Percentiles rank a stretch among this genome's conserved stretches.
These are phyloP conservation scores for Monochamus alternatus DNA, from an alignment of 2,888 invertebrate species.

Conservation along the genomic window DNA sequence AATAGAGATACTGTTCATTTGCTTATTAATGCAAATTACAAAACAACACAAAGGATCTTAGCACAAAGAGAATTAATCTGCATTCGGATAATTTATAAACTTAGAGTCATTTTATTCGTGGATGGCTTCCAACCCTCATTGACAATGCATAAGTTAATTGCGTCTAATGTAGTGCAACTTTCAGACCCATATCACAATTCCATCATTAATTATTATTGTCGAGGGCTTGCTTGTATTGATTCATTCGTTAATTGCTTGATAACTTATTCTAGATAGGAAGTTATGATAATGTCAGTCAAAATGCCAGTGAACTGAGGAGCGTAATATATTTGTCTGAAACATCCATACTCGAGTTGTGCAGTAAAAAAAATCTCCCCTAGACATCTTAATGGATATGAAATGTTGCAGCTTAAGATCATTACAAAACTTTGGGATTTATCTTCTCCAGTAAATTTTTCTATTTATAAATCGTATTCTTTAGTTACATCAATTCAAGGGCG, in stretches of 20 bases:
- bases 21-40: slow-evolving; percentile 5
- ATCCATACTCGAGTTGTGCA: background rate
- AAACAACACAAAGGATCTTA: slow-evolving; percentile 8
- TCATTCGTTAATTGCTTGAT: slow-evolving; percentile 16
- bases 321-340: slow-evolving; percentile 8
- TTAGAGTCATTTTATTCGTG: slow-evolving; percentile 5
- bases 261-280: background rate
- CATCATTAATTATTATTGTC: slow-evolving; percentile 20
- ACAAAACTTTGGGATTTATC: too few species aligned
- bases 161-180: slow-evolving; percentile 17
- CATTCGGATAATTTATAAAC: slow-evolving; percentile 1
- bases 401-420: too few species aligned
- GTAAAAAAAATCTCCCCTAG: background rate
- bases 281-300: slow-evolving; percentile 18
- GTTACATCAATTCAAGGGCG: too few species aligned
- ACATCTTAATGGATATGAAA: background rate
- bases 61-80: slow-evolving; percentile 9
- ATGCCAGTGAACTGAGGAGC: background rate
- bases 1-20: slow-evolving; percentile 3
- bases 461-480: too few species aligned
- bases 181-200: slow-evolving; percentile 5
- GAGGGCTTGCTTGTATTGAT: slow-evolving; percentile 13
- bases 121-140: background rate
- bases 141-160: slow-evolving; percentile 22
- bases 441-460: too few species aligned